Percentiles rank a stretch among this genome's conserved stretches.
Conservation (phyloP, 2,888 invertebrate genomes). For the Stictocephala bisonia region DNA sequence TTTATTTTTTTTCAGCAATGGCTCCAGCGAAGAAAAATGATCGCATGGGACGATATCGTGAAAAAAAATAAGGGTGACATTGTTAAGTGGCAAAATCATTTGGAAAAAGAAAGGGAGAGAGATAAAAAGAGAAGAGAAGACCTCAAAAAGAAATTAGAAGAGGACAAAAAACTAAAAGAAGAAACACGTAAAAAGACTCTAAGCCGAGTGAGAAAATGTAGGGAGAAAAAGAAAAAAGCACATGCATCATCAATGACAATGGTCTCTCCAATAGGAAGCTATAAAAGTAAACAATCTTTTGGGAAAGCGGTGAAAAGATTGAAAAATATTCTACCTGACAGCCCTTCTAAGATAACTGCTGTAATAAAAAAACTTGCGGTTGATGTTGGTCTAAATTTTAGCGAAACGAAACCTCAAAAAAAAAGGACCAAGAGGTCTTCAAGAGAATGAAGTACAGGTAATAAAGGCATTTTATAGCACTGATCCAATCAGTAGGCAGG, state of each 20-base stretch:
- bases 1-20: constrained; percentile 10
- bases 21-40: constrained; percentile 22
- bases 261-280: constrained; percentile 26
- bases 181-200: background rate
- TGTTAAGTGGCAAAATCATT: constrained; percentile 4
- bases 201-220: constrained; percentile 14
- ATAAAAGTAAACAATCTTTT: constrained; percentile 28
- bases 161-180: constrained; percentile 11
- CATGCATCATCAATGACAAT: background rate
- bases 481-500: no score
- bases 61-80: constrained; percentile 3
- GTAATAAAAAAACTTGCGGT: constrained; percentile 18
- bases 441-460: no score
- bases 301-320: constrained; percentile 27
- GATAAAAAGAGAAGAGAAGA: constrained; percentile 10
- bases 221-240: constrained; percentile 18
- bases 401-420: constrained; percentile 11
- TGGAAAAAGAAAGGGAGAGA: constrained; percentile 17
- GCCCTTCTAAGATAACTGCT: constrained; percentile 26
- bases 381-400: constrained; percentile 19
- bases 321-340: constrained; percentile 22
- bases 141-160: constrained; percentile 22
- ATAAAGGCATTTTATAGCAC: no score
- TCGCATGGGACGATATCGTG: background rate
- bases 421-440: no score